phyloP scores from a whole-genome alignment of 2,888 invertebrate genomes.

The Trisateles emortualis region DNA sequence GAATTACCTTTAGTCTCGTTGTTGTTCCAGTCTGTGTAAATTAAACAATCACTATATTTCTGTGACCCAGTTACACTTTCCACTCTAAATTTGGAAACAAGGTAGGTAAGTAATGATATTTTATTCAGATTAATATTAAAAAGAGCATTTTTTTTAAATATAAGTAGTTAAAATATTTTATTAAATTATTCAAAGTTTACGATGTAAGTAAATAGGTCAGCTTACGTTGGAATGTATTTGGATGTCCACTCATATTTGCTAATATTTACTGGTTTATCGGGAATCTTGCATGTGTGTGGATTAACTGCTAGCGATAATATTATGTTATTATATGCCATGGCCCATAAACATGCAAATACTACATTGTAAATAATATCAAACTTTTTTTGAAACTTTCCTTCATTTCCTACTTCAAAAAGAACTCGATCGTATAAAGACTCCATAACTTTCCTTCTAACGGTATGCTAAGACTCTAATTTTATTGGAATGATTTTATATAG shows the following conservation, averaged over 20 bases:
- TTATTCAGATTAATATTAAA: too few species aligned
- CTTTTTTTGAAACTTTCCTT: conserved; percentile 75
- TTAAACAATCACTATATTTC: conserved; percentile 58
- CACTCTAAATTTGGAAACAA: too few species aligned
- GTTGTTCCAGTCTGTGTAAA: conserved; percentile 38
- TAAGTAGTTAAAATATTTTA: too few species aligned
- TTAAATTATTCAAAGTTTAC: neutral
- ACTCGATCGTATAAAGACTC: conserved; percentile 63
- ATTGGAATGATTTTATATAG: neutral
- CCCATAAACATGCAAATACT: conserved; percentile 65
- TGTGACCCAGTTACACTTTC: conserved; percentile 22
- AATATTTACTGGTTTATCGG: conserved; percentile 62
- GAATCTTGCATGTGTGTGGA: conserved; percentile 75
- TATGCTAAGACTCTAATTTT: neutral
- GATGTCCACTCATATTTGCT: conserved; percentile 67
- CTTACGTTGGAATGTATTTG: conserved; percentile 65
- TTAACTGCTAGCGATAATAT: conserved; percentile 74
- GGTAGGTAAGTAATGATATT: too few species aligned
- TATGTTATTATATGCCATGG: conserved; percentile 74
- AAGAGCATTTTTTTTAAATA: too few species aligned
- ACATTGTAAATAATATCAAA: conserved; percentile 76
- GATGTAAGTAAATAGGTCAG: neutral
- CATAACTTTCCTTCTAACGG: conserved; percentile 44
- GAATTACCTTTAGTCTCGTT: conserved; percentile 35
- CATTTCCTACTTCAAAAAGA: conserved; percentile 63